phyloP scores from a whole-genome alignment of 2,888 invertebrate genomes.

The Chloroclystis v-ata region DNA sequence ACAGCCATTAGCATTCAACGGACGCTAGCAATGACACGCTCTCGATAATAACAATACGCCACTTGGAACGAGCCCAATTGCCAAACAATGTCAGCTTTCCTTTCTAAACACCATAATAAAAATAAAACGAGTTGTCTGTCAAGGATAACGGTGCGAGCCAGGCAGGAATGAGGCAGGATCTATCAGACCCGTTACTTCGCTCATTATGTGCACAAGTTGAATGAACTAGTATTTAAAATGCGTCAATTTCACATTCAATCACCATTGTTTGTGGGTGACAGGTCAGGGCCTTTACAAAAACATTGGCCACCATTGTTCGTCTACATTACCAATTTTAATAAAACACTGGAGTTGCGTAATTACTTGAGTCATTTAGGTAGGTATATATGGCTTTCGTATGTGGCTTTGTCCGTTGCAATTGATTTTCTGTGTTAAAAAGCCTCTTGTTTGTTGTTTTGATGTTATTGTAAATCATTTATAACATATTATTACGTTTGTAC shows the following conservation, averaged over 20 bases:
- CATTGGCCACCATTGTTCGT: no score
- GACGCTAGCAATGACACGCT: slow-evolving; percentile 26
- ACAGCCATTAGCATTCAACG: slow-evolving; percentile 16
- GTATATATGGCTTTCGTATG: no score
- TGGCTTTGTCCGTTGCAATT: no score
- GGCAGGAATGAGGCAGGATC: slow-evolving; percentile 36
- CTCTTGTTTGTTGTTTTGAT: no score
- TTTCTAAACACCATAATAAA: slow-evolving; percentile 30
- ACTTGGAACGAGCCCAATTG: slow-evolving; percentile 37
- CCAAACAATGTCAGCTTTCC: slow-evolving; percentile 31
- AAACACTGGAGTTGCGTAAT: no score
- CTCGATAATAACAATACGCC: slow-evolving; percentile 31
- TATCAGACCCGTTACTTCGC: slow-evolving; percentile 37
- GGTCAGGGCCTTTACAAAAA: no score
- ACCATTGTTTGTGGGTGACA: background rate
- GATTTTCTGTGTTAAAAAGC: no score
- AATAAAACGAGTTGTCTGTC: slow-evolving; percentile 28
- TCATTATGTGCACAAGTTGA: slow-evolving; percentile 40
- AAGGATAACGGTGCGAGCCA: slow-evolving; percentile 34
- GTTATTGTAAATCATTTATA: no score
- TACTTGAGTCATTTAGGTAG: no score
- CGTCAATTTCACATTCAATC: background rate
- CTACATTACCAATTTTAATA: no score
- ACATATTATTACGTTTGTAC: no score
- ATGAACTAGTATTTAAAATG: slow-evolving; percentile 35